A percentile compares a stretch with the other conserved stretches of the same genome.
phyloP scores from a whole-genome alignment of 2,113 vertebrate genomes.

The Pandion haliaetus region DNA sequence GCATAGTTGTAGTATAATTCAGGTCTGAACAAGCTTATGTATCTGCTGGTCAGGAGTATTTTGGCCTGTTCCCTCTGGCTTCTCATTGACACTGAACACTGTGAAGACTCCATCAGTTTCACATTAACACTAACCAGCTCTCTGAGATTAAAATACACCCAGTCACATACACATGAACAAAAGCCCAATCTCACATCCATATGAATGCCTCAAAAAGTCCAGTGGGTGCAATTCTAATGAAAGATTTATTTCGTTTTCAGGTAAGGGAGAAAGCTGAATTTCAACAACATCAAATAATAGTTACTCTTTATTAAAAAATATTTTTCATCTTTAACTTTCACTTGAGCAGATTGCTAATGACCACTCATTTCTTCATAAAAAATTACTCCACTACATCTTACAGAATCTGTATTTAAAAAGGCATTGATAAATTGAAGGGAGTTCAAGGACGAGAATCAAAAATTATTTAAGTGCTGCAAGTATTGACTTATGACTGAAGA shows the following conservation, averaged over 20 bases:
- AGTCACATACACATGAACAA: neutral
- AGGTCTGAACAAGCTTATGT: neutral
- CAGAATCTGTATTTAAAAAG: conserved; percentile 49
- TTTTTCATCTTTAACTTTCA: conserved; percentile 1
- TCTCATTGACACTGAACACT: neutral
- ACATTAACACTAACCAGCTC: neutral
- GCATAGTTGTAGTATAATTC: neutral
- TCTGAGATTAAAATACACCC: neutral
- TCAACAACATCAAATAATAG: neutral
- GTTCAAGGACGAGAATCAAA: conserved; percentile 40
- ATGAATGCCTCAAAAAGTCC: neutral
- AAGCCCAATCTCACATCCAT: neutral
- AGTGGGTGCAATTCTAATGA: neutral
- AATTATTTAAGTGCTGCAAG: conserved; percentile 29
- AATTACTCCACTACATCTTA: neutral
- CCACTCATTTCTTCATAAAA: conserved; percentile 20
- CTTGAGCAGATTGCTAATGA: conserved; percentile 24
- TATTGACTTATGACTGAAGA: conserved; percentile 37
- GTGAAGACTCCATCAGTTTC: neutral
- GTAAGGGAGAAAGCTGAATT: neutral
- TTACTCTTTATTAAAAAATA: conserved; percentile 1
- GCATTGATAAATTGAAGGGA: conserved; percentile 51
- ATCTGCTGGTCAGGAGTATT: neutral
- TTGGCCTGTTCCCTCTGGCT: neutral
- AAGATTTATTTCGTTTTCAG: neutral